A percentile compares a stretch with the other conserved stretches of the same genome.
phyloP scores from a whole-genome alignment of 1,140 invertebrate genomes.

The Venturia canescens region DNA sequence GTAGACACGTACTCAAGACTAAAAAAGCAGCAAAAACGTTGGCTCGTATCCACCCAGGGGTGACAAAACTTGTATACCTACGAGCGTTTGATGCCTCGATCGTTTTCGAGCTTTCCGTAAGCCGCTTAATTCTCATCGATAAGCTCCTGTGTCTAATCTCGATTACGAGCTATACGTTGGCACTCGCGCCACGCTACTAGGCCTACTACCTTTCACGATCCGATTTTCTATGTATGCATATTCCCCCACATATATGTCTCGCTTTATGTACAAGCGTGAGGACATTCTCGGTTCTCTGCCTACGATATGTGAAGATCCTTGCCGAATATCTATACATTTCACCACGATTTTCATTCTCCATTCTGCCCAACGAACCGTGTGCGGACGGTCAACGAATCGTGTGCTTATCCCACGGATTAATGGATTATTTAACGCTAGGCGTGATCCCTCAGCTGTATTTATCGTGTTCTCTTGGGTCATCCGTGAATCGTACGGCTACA shows the following conservation, averaged over 20 bases:
- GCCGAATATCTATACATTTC: not conserved
- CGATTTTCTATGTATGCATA: not conserved
- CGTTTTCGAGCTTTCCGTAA: not conserved
- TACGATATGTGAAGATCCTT: not conserved
- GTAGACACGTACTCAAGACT: not conserved
- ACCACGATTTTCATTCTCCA: conserved; percentile 3
- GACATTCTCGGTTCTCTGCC: not conserved
- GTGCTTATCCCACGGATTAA: conserved; percentile 2
- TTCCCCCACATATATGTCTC: not conserved
- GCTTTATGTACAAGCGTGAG: not conserved
- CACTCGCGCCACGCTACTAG: not conserved
- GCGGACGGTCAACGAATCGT: conserved; percentile 13
- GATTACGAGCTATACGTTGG: conserved; percentile 5
- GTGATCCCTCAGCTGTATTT: conserved; percentile 15
- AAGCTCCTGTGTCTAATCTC: conserved; percentile 19
- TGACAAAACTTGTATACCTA: not conserved
- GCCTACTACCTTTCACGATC: not conserved
- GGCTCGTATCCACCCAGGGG: not conserved
- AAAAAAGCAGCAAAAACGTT: not conserved
- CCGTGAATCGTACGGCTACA: not conserved
- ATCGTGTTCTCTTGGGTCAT: not conserved
- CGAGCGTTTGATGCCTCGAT: conserved; percentile 13
- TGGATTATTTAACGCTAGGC: conserved; percentile 6
- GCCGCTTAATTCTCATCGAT: conserved; percentile 23
- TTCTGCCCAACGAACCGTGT: not conserved